Evolutionary conservation across 2,797 vertebrate genomes (phyloP).

Genomic region (Pseudochirops cupreus): DNA sequence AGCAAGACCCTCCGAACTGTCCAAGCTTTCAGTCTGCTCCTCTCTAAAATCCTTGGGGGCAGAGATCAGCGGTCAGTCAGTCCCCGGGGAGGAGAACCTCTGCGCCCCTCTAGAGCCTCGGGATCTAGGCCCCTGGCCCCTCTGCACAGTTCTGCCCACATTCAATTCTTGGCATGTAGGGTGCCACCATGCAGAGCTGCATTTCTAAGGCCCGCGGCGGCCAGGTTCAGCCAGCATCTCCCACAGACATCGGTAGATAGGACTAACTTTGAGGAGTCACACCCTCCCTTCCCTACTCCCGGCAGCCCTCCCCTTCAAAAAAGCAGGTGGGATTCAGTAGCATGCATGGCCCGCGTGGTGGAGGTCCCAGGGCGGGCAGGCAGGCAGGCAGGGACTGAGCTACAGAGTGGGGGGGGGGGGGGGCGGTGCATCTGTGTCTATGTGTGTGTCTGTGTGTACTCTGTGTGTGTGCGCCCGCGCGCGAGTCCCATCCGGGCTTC

Average conservation of each 20-base stretch:
- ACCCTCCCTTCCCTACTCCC: not conserved
- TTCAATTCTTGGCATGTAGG: not conserved
- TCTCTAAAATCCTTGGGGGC: not conserved
- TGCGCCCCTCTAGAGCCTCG: not conserved
- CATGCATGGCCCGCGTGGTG: not conserved
- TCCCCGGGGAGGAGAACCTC: not conserved
- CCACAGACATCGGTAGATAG: not conserved
- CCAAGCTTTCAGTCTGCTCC: not conserved
- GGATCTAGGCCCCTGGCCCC: too few relatives aligned
- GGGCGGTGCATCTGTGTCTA: too few relatives aligned
- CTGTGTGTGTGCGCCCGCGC: accelerated
- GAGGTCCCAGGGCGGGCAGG: not conserved
- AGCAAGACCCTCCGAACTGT: not conserved
- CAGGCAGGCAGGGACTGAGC: not conserved
- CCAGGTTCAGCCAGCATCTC: not conserved
- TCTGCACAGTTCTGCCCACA: too few relatives aligned
- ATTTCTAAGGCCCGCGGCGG: not conserved
- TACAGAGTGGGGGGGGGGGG: too few relatives aligned
- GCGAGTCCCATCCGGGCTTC: not conserved
- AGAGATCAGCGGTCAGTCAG: not conserved
- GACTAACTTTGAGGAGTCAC: not conserved
- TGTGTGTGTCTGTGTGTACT: too few relatives aligned
- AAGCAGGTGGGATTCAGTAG: accelerated
- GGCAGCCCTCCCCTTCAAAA: not conserved
- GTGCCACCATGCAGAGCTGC: not conserved